Evolutionary conservation across 2,888 invertebrate genomes (phyloP).

Genomic region (Hypercompe scribonia): DNA sequence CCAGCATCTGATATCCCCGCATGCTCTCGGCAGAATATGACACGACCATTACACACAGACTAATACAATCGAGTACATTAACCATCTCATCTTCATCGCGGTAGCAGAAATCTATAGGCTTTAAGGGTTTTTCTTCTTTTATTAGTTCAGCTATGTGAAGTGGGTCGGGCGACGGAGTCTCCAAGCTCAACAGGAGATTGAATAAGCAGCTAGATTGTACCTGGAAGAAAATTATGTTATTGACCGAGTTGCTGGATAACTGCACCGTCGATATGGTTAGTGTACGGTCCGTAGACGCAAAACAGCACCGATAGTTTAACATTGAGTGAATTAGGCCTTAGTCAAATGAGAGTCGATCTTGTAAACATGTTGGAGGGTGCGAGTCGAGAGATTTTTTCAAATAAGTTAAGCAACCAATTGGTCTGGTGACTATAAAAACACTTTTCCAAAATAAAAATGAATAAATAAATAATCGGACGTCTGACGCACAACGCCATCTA

Average conservation of each 20-base stretch:
- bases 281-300: too few relatives aligned
- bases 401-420: too few relatives aligned
- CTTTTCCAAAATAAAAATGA: too few relatives aligned
- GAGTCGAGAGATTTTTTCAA: too few relatives aligned
- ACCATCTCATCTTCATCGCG: slow-evolving; percentile 99
- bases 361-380: too few relatives aligned
- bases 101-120: slow-evolving; percentile 99
- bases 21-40: slow-evolving; percentile 99
- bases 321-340: too few relatives aligned
- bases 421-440: too few relatives aligned
- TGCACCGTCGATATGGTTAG: too few relatives aligned
- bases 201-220: slow-evolving; percentile 97
- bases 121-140: slow-evolving; percentile 95
- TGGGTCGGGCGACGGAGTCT: slow-evolving; percentile 97
- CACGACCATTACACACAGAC: slow-evolving; percentile 99
- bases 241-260: too few relatives aligned
- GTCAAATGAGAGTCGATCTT: too few relatives aligned
- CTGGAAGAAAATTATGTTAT: slow-evolving; percentile 66
- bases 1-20: slow-evolving; percentile 96
- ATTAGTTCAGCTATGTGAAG: slow-evolving; percentile 96
- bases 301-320: neutral
- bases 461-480: too few relatives aligned
- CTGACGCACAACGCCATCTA: too few relatives aligned
- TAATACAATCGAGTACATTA: slow-evolving; percentile 98
- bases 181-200: slow-evolving; percentile 95